Conservation (phyloP, 2,888 invertebrate species). For the Argynnis bischoffii region DNA sequence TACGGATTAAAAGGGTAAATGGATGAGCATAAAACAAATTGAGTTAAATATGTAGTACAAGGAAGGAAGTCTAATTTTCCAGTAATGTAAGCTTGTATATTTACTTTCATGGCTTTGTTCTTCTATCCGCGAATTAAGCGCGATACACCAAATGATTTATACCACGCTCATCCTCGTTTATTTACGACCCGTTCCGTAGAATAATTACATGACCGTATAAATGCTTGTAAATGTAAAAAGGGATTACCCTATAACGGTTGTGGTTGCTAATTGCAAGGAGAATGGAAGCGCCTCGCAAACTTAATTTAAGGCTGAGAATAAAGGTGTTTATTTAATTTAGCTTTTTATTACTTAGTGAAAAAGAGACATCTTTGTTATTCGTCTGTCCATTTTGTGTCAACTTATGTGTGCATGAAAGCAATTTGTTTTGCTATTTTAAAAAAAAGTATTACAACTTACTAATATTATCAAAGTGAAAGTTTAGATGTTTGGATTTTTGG, state of each 20-base stretch:
- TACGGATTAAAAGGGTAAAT: neutral
- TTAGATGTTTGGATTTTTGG: too few species aligned
- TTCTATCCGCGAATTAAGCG: conserved; percentile 77
- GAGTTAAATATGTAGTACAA: conserved; percentile 14
- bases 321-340: neutral
- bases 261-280: conserved; percentile 61
- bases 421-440: too few species aligned
- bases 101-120: conserved; percentile 78
- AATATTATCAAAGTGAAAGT: too few species aligned
- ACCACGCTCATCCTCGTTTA: conserved; percentile 77
- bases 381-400: too few species aligned
- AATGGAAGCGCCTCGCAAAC: conserved; percentile 41
- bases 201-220: conserved; percentile 76
- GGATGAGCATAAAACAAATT: conserved; percentile 1
- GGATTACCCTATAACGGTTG: conserved; percentile 57
- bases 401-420: too few species aligned
- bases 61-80: conserved; percentile 48
- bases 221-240: conserved; percentile 75
- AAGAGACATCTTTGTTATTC: too few species aligned
- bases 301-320: conserved; percentile 11
- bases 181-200: conserved; percentile 75
- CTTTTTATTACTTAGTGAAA: neutral
- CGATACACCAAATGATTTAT: conserved; percentile 75
- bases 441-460: too few species aligned
- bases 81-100: conserved; percentile 61